Evolutionary conservation across 2,797 vertebrate genomes (phyloP).

Genomic region (Tokudaia tokunoshimensis): DNA sequence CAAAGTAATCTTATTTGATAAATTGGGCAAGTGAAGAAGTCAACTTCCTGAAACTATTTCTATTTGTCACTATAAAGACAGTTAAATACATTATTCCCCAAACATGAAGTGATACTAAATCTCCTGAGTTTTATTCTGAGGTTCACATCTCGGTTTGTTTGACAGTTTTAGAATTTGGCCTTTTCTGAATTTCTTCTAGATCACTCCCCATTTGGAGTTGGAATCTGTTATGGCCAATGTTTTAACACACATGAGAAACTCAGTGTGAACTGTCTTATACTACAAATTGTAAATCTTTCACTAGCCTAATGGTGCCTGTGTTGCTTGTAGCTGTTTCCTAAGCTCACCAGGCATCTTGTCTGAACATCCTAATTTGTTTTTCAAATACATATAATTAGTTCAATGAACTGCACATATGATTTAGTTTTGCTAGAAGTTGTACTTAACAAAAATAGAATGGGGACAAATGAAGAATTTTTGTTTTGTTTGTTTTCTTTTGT

Average conservation of each 20-base stretch:
- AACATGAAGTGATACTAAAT: slow-evolving; percentile 22
- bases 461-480: not conserved
- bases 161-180: not conserved
- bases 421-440: slow-evolving; percentile 3
- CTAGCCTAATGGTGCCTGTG: not conserved
- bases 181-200: slow-evolving; percentile 51
- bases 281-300: slow-evolving; percentile 19
- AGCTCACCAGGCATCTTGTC: not conserved
- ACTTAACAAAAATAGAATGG: slow-evolving; percentile 5
- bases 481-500: not conserved
- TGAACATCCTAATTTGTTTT: slow-evolving; percentile 4
- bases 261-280: not conserved
- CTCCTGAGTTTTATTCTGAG: not conserved
- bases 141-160: not conserved
- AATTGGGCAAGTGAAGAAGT: not conserved
- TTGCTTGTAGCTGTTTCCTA: not conserved
- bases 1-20: slow-evolving; percentile 27
- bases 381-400: slow-evolving; percentile 60
- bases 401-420: not conserved
- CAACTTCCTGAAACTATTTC: slow-evolving; percentile 45
- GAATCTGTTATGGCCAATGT: slow-evolving; percentile 45
- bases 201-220: slow-evolving; percentile 24
- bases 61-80: slow-evolving; percentile 15
- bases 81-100: not conserved
- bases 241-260: slow-evolving; percentile 28